Conservation (phyloP, 1,140 invertebrate species). For the Charaxes varanes region DNA sequence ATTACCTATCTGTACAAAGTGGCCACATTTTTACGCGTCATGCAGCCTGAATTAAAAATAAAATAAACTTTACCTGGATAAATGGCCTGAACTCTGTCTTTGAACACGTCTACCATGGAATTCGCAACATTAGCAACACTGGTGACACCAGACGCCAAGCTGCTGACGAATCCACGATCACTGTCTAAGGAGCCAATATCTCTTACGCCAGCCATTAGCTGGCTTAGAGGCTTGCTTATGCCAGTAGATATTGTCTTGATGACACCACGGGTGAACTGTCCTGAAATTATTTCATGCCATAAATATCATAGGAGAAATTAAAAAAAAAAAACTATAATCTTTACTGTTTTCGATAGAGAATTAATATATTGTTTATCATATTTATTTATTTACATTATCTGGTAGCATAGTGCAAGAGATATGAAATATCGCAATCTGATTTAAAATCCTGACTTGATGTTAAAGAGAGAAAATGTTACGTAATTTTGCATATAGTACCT, state of each 20-base stretch:
- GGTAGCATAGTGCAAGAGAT: no score
- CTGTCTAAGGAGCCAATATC: conserved; percentile 68
- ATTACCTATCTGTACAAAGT: background rate
- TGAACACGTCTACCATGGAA: conserved; percentile 61
- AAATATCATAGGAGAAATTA: no score
- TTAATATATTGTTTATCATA: background rate
- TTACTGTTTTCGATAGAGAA: background rate
- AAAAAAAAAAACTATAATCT: conserved; percentile 5
- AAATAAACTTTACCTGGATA: conserved; percentile 62
- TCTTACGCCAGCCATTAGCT: conserved; percentile 59
- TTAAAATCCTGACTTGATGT: no score
- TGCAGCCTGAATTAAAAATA: background rate
- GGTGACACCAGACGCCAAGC: conserved; percentile 57
- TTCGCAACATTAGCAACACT: conserved; percentile 62
- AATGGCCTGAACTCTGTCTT: conserved; percentile 70
- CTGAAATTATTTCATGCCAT: no score
- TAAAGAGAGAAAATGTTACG: no score
- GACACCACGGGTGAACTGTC: conserved; percentile 64
- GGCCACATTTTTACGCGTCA: background rate
- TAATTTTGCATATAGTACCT: conserved; percentile 30
- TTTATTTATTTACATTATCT: background rate
- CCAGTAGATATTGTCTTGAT: conserved; percentile 61
- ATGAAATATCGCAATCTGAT: no score
- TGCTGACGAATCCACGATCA: conserved; percentile 61
- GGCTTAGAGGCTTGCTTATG: conserved; percentile 52